Conservation (phyloP, 2,797 vertebrate genomes). For the Numenius phaeopus region DNA sequence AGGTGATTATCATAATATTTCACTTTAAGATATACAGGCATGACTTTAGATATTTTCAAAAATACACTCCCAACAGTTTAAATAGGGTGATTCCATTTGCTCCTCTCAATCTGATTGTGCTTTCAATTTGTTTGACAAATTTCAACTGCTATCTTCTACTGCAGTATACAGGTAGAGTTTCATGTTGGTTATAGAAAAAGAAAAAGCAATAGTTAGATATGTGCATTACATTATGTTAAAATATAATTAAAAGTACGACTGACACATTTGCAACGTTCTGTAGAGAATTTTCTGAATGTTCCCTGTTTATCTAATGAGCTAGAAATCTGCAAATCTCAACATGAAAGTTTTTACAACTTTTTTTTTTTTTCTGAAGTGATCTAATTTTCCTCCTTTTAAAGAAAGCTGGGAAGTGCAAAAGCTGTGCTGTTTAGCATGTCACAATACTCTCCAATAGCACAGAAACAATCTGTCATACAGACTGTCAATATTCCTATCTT, state of each 20-base stretch:
- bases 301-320: background rate
- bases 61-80: background rate
- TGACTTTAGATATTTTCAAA: background rate
- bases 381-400: background rate
- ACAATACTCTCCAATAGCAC: background rate
- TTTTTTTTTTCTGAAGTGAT: background rate
- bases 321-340: background rate
- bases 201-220: background rate
- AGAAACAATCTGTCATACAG: conserved; percentile 34
- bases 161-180: background rate
- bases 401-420: background rate
- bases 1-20: background rate
- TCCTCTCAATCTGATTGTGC: background rate
- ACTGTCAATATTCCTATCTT: conserved; percentile 11
- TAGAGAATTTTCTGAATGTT: background rate
- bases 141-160: background rate
- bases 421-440: background rate
- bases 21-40: accelerated
- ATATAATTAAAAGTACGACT: background rate
- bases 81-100: background rate
- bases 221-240: background rate
- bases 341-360: background rate
- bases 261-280: background rate
- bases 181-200: too few species aligned
- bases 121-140: background rate